Evolutionary conservation across 1,140 invertebrate species (phyloP), one percentile per base, ranked within the genome.

Genomic region (Riptortus pedestris): DNA sequence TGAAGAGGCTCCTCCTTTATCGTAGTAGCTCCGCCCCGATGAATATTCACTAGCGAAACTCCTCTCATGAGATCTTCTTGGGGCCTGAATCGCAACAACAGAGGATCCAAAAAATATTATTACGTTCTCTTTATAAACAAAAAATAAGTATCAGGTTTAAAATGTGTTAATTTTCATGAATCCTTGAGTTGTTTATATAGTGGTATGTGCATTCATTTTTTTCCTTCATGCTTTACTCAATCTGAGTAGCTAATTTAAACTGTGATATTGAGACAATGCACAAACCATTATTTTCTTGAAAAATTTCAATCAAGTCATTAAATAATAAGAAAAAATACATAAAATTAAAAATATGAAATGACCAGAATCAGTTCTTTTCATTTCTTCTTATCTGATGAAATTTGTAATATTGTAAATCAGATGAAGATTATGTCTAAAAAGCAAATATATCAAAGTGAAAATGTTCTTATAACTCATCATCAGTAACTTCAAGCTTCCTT

Each of bases 61-160:
- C 45, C 62, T 55, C 29, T 64, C 62, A 45, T 64, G 48, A 20
- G 62, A 64, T 55, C 62, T 55, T 33, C 62, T 51, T n/a, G 62
- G 16, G 28, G 47, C 62, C 62, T 64, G 51, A 12, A 57, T 20
- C 4, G 28, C 27, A 57, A 12, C 18, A 48, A 64, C 24, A 51
- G n/a, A 48, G 16, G 47, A 28, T 31, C 24, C 22, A 38, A 61
- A n/a, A n/a, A 38, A 61, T 45, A n/a, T n/a, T 11, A 45, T 45
- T 45, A 45, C 14, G 14, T 45, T 9, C 11, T 38, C 20, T 18
- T n/a, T 45, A 38, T 45, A 38, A n/a, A 61, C 31, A 18, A 61
- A n/a, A 38, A 43, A 61, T 20, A 11, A 4, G 27, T 12, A 22
- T 28, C 43, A n/a, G 20, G 7, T 28, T 24, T 47, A n/a, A 48